A percentile compares a stretch with the other conserved stretches of the same genome.
Evolutionary conservation across 2,888 invertebrate genomes (phyloP).

Genomic region (Leptinotarsa haldemani): DNA sequence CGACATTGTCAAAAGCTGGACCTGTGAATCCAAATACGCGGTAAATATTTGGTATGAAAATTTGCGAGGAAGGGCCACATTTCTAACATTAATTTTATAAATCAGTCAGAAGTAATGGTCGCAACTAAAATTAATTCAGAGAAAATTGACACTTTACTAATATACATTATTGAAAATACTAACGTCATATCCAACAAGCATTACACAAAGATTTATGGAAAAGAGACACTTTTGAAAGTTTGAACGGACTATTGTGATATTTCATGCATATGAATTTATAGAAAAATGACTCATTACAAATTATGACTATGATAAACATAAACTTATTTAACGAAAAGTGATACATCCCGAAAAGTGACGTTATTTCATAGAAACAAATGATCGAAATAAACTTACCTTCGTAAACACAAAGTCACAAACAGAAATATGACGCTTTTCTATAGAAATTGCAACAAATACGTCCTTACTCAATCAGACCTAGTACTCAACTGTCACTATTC

Average conservation of each 20-base stretch:
- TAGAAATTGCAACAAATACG: constrained; percentile 4
- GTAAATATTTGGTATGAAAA: background rate
- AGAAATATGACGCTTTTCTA: background rate
- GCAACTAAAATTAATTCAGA: background rate
- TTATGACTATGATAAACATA: background rate
- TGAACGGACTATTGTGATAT: background rate
- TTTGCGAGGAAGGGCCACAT: background rate
- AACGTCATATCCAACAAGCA: background rate
- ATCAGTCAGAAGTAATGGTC: background rate
- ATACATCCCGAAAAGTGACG: background rate
- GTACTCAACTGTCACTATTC: background rate
- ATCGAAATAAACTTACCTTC: constrained; percentile 5
- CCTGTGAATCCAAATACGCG: background rate
- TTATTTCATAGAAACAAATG: background rate
- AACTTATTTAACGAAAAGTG: background rate
- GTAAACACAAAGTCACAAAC: constrained; percentile 7
- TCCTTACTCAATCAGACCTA: background rate
- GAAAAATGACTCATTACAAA: background rate
- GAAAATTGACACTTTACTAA: background rate
- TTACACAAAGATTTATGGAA: background rate
- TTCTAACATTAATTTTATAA: background rate
- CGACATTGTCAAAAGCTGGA: background rate
- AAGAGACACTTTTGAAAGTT: background rate
- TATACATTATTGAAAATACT: background rate
- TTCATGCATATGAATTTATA: background rate